Conservation (phyloP, 2,113 vertebrate genomes). For the Phrynosoma platyrhinos region DNA sequence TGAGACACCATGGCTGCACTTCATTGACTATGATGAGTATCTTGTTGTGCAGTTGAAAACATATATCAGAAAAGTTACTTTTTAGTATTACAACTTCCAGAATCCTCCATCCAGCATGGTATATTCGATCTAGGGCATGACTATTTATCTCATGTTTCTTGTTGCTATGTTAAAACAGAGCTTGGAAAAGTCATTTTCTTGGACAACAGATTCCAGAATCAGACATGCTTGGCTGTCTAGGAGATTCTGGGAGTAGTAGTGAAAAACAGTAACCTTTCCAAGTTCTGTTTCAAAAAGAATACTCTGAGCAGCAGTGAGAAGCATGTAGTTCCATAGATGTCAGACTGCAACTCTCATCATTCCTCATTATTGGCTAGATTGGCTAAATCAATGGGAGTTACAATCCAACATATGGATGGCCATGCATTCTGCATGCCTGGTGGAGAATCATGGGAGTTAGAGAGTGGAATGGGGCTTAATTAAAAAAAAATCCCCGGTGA, state of each 20-base stretch:
- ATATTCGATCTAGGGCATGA: no score
- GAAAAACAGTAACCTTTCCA: no score
- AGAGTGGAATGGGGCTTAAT: not conserved
- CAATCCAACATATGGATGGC: not conserved
- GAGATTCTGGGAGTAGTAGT: no score
- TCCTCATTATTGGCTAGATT: not conserved
- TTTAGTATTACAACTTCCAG: not conserved
- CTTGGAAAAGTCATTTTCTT: no score
- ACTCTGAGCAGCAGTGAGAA: no score
- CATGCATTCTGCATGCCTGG: not conserved
- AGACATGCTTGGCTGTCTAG: no score
- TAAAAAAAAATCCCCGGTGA: not conserved
- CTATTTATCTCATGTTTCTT: not conserved
- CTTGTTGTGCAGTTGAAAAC: not conserved
- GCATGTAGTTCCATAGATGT: not conserved
- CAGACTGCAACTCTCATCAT: not conserved
- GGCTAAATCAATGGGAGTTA: not conserved
- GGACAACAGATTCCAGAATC: not conserved
- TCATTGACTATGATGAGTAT: not conserved
- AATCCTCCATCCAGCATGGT: no score
- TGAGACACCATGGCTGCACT: not conserved
- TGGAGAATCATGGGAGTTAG: not conserved
- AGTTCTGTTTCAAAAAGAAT: no score
- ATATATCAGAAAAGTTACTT: not conserved
- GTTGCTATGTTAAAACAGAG: not conserved